Evolutionary conservation across 2,797 vertebrate genomes (phyloP).

Genomic region (Rousettus madagascariensis): DNA sequence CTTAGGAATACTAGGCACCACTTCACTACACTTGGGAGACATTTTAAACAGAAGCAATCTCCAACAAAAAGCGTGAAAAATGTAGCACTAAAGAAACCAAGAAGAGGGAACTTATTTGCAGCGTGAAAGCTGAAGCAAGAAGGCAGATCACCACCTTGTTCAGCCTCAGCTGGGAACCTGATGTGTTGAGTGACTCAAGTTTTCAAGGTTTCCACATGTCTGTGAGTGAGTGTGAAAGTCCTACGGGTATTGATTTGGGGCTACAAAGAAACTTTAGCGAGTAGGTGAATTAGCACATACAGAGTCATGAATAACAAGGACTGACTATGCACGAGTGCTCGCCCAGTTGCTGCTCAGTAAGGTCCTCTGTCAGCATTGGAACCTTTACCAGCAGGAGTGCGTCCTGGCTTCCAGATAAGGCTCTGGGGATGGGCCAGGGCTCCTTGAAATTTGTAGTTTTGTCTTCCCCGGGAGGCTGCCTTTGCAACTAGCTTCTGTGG

Average conservation of each 20-base stretch:
- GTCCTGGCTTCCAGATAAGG: not conserved
- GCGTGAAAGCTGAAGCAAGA: not conserved
- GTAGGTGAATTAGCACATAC: not conserved
- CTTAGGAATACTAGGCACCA: not conserved
- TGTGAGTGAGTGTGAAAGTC: not conserved
- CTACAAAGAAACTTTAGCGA: not conserved
- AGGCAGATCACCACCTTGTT: not conserved
- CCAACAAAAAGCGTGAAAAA: conserved; percentile 2
- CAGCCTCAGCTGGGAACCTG: not conserved
- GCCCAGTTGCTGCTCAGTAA: not conserved
- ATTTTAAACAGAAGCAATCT: conserved; percentile 25
- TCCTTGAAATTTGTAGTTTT: not conserved
- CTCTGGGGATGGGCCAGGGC: not conserved
- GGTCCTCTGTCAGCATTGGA: not conserved
- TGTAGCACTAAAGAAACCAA: not conserved
- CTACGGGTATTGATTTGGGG: not conserved
- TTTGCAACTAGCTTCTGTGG: not conserved
- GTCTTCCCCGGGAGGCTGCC: not conserved
- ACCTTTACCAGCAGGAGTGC: not conserved
- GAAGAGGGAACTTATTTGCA: not conserved
- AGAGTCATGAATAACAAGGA: not conserved
- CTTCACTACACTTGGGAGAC: not conserved
- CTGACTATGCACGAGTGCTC: not conserved
- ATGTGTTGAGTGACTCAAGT: not conserved
- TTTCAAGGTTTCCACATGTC: not conserved